Conservation (phyloP, 2,888 invertebrate species). For the Catocala fraxini region DNA sequence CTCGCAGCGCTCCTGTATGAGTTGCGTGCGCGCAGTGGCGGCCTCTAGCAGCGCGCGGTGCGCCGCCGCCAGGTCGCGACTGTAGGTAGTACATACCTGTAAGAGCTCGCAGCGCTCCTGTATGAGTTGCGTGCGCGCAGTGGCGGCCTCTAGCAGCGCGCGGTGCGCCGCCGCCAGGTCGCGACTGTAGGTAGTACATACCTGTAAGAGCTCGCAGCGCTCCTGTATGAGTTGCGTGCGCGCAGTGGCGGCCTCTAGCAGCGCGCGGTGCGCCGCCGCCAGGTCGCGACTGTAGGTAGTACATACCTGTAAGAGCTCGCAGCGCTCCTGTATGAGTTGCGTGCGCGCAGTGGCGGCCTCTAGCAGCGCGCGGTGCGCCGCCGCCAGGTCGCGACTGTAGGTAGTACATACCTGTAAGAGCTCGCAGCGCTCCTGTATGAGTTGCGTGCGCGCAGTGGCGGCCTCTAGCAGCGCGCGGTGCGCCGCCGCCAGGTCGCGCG, state of each 20-base stretch:
- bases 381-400: constrained; percentile 90
- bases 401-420: constrained; percentile 69
- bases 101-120: constrained; percentile 75
- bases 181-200: no score
- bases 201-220: constrained; percentile 69
- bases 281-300: no score
- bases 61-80: constrained; percentile 90
- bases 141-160: constrained; percentile 91
- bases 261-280: constrained; percentile 89
- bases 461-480: constrained; percentile 91
- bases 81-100: constrained; percentile 68
- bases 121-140: constrained; percentile 90
- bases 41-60: constrained; percentile 91
- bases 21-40: constrained; percentile 90
- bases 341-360: constrained; percentile 92
- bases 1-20: constrained; percentile 86
- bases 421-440: constrained; percentile 86
- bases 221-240: constrained; percentile 90
- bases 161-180: constrained; percentile 91
- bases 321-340: constrained; percentile 88
- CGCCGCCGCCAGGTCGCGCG: constrained; percentile 90
- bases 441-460: constrained; percentile 90
- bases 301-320: constrained; percentile 68
- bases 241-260: constrained; percentile 91
- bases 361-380: constrained; percentile 90